These are phyloP conservation scores for Cylloceria caligata DNA, from an alignment of 2,888 invertebrate genomes.

Conservation along the genomic window DNA sequence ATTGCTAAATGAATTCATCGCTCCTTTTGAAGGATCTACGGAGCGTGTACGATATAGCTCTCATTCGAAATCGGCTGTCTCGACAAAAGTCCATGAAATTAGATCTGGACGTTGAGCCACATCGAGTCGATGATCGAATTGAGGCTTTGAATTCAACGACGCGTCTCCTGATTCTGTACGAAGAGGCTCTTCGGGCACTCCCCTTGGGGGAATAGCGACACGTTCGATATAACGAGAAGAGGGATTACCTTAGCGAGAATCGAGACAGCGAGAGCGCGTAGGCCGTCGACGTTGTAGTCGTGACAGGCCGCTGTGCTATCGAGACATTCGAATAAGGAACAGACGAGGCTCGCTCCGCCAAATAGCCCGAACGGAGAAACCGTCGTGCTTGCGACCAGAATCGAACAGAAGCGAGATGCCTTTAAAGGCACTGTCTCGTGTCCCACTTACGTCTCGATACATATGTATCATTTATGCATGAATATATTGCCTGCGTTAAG, in stretches of 20 bases:
- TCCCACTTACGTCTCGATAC: conserved; percentile 72
- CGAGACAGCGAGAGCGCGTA: conserved; percentile 42
- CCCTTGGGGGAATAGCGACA: conserved; percentile 31
- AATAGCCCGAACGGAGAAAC: conserved; percentile 15
- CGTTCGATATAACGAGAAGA: conserved; percentile 53
- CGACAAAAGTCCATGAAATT: conserved; percentile 33
- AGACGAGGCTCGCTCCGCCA: conserved; percentile 12
- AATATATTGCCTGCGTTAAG: conserved; percentile 43
- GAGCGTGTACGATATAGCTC: conserved; percentile 1
- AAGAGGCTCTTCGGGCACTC: conserved; percentile 13
- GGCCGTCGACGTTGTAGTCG: conserved; percentile 29
- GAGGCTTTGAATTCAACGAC: conserved; percentile 45
- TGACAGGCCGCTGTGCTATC: conserved; percentile 17
- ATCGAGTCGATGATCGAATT: conserved; percentile 41
- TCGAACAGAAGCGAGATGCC: conserved; percentile 74
- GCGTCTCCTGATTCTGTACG: conserved; percentile 31
- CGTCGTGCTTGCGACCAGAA: conserved; percentile 57
- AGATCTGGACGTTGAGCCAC: conserved; percentile 22
- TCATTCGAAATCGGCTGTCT: background rate
- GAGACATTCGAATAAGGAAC: conserved; percentile 66
- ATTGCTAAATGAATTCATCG: conserved; percentile 33
- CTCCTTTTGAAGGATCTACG: conserved; percentile 3
- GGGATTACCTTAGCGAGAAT: conserved; percentile 53
- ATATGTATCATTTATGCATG: conserved; percentile 57
- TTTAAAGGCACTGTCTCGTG: conserved; percentile 79